These are phyloP conservation scores for Acrocephalus kingi DNA, from an alignment of 2,113 vertebrate species.

Conservation along the genomic window DNA sequence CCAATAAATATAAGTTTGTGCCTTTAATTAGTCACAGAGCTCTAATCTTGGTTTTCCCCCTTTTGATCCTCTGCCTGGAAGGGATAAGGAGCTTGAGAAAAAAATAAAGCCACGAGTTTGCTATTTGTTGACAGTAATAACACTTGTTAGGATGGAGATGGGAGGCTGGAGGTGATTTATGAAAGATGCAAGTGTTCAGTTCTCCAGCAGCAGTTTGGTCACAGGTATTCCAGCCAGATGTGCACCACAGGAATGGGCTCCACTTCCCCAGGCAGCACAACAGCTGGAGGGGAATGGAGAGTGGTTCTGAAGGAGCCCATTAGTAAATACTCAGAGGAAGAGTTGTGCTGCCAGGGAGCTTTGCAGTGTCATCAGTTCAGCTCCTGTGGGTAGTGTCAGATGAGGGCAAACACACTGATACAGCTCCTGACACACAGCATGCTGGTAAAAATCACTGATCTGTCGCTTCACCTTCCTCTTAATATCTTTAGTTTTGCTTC, in stretches of 20 bases:
- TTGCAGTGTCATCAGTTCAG: background rate
- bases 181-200: background rate
- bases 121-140: rapidly evolving
- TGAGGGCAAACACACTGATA: background rate
- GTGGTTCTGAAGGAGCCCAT: background rate
- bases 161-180: background rate
- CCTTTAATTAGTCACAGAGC: background rate
- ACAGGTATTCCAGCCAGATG: background rate
- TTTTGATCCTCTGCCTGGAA: background rate
- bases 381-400: background rate
- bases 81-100: background rate
- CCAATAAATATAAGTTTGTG: background rate
- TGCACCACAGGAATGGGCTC: rapidly evolving
- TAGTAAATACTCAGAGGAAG: background rate
- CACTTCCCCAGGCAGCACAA: background rate
- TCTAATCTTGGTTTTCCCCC: background rate
- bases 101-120: background rate
- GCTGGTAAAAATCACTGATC: background rate
- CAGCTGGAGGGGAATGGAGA: background rate
- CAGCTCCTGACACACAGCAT: background rate
- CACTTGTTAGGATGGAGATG: background rate
- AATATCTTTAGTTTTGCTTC: conserved; percentile 24
- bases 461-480: background rate
- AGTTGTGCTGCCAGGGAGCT: background rate
- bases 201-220: background rate